These are phyloP conservation scores for Glyphotaelius pellucidus DNA, from an alignment of 2,888 invertebrate genomes.

Conservation along the genomic window DNA sequence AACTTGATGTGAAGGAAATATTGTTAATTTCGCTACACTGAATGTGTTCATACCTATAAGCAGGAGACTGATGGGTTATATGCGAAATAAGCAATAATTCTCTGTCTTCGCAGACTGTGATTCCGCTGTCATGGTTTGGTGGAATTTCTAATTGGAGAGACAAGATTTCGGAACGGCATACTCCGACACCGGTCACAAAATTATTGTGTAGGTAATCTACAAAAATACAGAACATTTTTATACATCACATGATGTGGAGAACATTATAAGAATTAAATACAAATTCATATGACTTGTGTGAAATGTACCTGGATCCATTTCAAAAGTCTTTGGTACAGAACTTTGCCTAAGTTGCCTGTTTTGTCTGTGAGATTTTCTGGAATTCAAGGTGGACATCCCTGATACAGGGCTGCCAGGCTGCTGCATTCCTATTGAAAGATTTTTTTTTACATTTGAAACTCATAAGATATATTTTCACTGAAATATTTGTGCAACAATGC, in stretches of 20 bases:
- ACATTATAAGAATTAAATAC: neutral
- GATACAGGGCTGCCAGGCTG: slow-evolving; percentile 70
- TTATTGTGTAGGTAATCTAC: slow-evolving; percentile 62
- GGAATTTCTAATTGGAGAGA: slow-evolving; percentile 75
- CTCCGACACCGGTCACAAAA: slow-evolving; percentile 72
- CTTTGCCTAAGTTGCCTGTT: slow-evolving; percentile 73
- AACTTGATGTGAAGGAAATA: neutral
- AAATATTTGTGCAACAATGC: neutral
- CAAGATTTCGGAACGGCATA: slow-evolving; percentile 74
- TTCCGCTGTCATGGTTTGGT: slow-evolving; percentile 74
- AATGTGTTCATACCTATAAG: slow-evolving; percentile 71
- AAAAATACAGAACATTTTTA: slow-evolving; percentile 41
- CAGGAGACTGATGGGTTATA: slow-evolving; percentile 74
- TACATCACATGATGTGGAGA: neutral
- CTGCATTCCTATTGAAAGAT: neutral
- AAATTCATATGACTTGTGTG: neutral
- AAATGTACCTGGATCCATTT: slow-evolving; percentile 62
- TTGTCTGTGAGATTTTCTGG: slow-evolving; percentile 73
- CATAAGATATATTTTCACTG: neutral
- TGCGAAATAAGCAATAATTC: slow-evolving; percentile 73
- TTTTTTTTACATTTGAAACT: neutral
- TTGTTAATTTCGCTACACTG: neutral
- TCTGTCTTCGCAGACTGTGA: slow-evolving; percentile 74
- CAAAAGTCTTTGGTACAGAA: slow-evolving; percentile 75
- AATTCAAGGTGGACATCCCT: slow-evolving; percentile 74